Evolutionary conservation across 2,797 vertebrate species (phyloP), one percentile per base, ranked within the genome.

Genomic region (Labroides dimidiatus): DNA sequence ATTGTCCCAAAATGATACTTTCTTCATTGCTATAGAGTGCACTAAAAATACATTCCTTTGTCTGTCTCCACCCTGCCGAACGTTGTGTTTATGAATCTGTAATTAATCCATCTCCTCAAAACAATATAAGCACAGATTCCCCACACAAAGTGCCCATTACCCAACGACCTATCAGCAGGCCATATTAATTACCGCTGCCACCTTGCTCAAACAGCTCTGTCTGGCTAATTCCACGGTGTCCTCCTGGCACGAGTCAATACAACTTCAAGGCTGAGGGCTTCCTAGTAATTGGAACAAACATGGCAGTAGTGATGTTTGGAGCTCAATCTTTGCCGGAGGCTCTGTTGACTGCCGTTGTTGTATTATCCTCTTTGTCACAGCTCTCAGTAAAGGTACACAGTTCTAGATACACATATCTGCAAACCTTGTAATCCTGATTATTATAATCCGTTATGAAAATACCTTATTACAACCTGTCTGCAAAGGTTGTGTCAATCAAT

Each of bases 231-330:
- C 83, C 82, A 83, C 69, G 57, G 84, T 84, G 81, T 87, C 81
- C 83, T 81, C 64, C 83, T 84, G 80, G 84, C 87, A 85, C 78
- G 58, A 94, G 95, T 96, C 95, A 94, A 95, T 96, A 94, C 62
- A 89, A 91, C 92, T 94, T 95, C 93, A 94, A 90, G 92, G 94
- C 91, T 95, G 92, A 94, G 80, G 92, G 92, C 83, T 92, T 95
- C 92, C 92, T 91, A 93, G 93, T 96, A 95, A 96, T 96, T 96
- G 94, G 94, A 96, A 96, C 94, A 91, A 90, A 95, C 84, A 88
- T 92, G 86, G 91, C 88, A 93, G 91, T 82, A 79, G 82, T 85
- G 72, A 89, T 89, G 86, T 87, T 87, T 84, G 84, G 72, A 78
- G 74, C 78, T 60, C 85, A 91, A 82, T 90, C 85, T 90, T 86